Evolutionary conservation across 2,113 vertebrate species (phyloP).

Genomic region (Dascyllus trimaculatus): DNA sequence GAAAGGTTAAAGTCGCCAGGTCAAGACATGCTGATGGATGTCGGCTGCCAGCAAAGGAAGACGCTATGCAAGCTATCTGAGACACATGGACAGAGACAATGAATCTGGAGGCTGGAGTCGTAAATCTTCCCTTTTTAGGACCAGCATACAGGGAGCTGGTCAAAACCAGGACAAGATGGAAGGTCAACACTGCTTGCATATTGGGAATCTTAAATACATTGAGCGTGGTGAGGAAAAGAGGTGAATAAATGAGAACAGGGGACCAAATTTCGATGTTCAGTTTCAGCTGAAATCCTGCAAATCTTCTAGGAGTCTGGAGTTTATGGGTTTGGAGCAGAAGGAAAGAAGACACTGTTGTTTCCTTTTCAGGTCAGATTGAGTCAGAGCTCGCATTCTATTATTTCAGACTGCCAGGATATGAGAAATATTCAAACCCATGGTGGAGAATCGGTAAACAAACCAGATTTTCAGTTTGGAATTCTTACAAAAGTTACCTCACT

Average conservation of each 20-base stretch:
- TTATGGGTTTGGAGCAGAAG: background rate
- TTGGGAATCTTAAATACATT: slow-evolving; percentile 8
- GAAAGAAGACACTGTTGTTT: background rate
- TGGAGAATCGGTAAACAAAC: background rate
- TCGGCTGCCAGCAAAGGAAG: slow-evolving; percentile 22
- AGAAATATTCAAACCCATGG: background rate
- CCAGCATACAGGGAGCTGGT: slow-evolving; percentile 12
- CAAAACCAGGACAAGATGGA: slow-evolving; percentile 10
- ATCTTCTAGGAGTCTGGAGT: background rate
- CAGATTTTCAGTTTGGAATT: background rate
- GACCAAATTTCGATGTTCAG: background rate
- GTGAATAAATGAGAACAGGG: too few species aligned
- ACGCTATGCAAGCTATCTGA: slow-evolving; percentile 8
- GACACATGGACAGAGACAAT: slow-evolving; percentile 34
- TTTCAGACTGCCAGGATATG: background rate
- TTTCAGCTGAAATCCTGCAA: background rate
- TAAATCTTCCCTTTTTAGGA: slow-evolving; percentile 51
- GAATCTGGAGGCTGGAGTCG: slow-evolving; percentile 49
- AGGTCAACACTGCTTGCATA: background rate
- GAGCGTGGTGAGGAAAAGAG: background rate
- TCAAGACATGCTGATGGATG: slow-evolving; percentile 62
- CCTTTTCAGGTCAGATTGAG: background rate
- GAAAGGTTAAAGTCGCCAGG: slow-evolving; percentile 59
- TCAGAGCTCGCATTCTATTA: background rate
- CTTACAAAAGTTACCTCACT: background rate